phyloP scores from a whole-genome alignment of 1,140 invertebrate genomes.

The Hestina assimilis region DNA sequence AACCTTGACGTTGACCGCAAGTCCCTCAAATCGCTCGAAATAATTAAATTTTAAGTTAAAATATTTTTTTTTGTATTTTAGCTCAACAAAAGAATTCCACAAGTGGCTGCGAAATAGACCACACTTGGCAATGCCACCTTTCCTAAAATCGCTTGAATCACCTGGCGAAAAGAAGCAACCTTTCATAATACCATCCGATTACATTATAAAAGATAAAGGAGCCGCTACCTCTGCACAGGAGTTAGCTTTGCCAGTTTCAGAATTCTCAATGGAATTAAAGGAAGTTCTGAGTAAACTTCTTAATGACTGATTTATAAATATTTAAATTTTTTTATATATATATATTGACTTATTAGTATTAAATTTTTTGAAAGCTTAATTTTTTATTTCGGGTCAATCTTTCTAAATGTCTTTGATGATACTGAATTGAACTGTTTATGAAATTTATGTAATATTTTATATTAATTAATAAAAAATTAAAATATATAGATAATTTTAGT shows the following conservation, averaged over 20 bases:
- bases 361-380: no score
- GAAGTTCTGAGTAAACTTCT: constrained; percentile 62
- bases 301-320: constrained; percentile 40
- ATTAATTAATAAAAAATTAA: no score
- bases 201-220: constrained; percentile 40
- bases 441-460: no score
- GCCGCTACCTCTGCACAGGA: constrained; percentile 37
- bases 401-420: no score
- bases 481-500: no score
- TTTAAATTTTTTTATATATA: not conserved
- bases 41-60: no score
- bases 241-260: constrained; percentile 57
- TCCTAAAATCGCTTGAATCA: constrained; percentile 39
- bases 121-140: constrained; percentile 63
- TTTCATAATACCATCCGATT: constrained; percentile 65
- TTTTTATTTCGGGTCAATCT: no score
- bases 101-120: constrained; percentile 63
- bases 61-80: constrained; percentile 35
- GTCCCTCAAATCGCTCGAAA: no score
- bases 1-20: no score
- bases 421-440: no score
- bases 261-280: constrained; percentile 59
- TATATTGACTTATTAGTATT: no score
- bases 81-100: constrained; percentile 72
- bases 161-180: constrained; percentile 55